phyloP scores from a whole-genome alignment of 2,113 vertebrate species.

The Rhinolophus ferrumequinum region DNA sequence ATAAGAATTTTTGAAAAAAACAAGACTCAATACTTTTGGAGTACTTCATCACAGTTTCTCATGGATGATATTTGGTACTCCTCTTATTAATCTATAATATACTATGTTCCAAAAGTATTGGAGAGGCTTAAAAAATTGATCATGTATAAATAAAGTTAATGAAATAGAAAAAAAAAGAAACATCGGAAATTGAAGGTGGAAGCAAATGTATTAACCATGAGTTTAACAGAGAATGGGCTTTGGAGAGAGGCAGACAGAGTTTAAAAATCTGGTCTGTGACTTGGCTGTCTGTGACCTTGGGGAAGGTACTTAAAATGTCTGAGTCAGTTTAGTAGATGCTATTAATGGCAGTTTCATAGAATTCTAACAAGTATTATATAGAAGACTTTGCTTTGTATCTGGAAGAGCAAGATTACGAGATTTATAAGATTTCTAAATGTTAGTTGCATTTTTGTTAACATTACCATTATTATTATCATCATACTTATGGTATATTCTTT shows the following conservation, averaged over 20 bases:
- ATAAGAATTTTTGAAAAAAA: neutral
- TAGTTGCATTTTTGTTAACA: neutral
- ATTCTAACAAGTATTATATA: neutral
- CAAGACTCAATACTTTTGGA: neutral
- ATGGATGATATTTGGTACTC: neutral
- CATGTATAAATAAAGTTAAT: slow-evolving; percentile 55
- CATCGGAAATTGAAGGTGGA: slow-evolving; percentile 35
- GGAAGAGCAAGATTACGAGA: neutral
- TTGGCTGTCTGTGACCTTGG: slow-evolving; percentile 10
- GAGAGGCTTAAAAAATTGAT: neutral
- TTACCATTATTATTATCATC: neutral
- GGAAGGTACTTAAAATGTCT: neutral
- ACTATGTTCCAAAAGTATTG: neutral
- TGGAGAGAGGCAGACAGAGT: neutral
- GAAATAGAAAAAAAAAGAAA: slow-evolving; percentile 50
- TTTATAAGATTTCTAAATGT: neutral
- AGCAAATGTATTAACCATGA: slow-evolving; percentile 35
- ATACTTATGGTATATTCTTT: neutral
- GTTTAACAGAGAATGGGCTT: neutral
- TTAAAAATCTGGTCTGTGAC: neutral
- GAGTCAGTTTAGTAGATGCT: neutral
- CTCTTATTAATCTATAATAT: neutral
- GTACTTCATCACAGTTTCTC: neutral
- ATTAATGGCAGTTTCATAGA: neutral
- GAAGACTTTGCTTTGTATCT: neutral